Conservation (phyloP, 2,797 vertebrate genomes). For the Enteromius mattozi region DNA sequence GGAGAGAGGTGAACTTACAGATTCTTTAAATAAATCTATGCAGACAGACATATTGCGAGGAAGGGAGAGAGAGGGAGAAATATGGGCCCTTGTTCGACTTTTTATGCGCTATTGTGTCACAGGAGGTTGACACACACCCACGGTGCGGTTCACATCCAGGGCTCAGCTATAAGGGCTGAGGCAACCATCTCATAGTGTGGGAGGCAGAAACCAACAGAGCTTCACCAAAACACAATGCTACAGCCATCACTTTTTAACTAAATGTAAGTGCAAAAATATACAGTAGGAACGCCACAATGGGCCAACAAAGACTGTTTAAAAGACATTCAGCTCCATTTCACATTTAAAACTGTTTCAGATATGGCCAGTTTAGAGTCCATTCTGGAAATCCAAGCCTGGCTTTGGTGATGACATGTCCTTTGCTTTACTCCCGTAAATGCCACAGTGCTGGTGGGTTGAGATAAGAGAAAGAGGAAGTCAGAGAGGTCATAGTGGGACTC, state of each 20-base stretch:
- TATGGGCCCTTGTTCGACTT: slow-evolving; percentile 21
- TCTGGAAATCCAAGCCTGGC: slow-evolving; percentile 3
- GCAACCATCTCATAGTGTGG: slow-evolving; percentile 23
- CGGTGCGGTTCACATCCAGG: slow-evolving; percentile 24
- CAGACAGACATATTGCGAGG: slow-evolving; percentile 21
- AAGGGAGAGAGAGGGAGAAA: slow-evolving; percentile 1
- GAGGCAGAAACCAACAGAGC: slow-evolving; percentile 31
- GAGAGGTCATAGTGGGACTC: neutral
- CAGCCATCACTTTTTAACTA: slow-evolving; percentile 31
- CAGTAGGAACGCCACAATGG: neutral
- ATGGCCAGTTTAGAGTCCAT: neutral
- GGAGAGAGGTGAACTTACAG: slow-evolving; percentile 20
- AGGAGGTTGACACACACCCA: slow-evolving; percentile 51
- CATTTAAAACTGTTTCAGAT: neutral
- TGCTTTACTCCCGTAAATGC: slow-evolving; percentile 17
- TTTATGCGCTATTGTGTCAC: slow-evolving; percentile 37
- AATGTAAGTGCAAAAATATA: neutral
- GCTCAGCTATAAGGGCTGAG: neutral
- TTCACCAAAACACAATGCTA: slow-evolving; percentile 50
- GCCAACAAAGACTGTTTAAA: neutral
- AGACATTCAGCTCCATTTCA: slow-evolving; percentile 2
- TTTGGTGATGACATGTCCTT: slow-evolving; percentile 9
- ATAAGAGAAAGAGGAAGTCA: slow-evolving; percentile 24
- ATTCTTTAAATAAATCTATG: slow-evolving; percentile 38
- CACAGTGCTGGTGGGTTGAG: slow-evolving; percentile 29